phyloP scores from a whole-genome alignment of 2,113 vertebrate species.

The Aphyosemion australe region DNA sequence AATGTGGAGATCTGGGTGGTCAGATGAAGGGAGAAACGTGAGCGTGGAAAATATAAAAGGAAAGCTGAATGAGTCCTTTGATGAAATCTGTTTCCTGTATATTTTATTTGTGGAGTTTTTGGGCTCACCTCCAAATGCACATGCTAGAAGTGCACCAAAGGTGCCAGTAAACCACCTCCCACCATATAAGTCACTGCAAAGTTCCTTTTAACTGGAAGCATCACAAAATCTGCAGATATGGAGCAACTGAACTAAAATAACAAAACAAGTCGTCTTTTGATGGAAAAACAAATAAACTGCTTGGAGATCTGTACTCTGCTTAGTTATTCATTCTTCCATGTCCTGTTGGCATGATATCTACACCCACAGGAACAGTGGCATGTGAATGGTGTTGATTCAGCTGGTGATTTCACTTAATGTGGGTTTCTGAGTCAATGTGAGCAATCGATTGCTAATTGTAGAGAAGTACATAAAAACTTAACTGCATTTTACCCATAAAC shows the following conservation, averaged over 20 bases:
- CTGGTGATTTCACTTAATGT: too few relatives aligned
- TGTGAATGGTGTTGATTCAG: background rate
- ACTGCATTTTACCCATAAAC: too few relatives aligned
- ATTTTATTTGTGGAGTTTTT: background rate
- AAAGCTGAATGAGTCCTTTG: conserved; percentile 37
- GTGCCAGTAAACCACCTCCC: conserved; percentile 28
- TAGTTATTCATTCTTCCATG: conserved; percentile 29
- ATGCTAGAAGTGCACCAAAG: conserved; percentile 36
- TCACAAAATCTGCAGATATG: conserved; percentile 31
- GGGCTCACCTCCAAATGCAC: background rate
- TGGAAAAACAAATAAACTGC: conserved; percentile 45
- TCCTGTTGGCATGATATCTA: conserved; percentile 12
- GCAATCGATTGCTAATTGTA: too few relatives aligned
- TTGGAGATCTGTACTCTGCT: conserved; percentile 31
- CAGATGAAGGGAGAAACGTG: conserved; percentile 3
- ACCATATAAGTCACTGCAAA: too few relatives aligned
- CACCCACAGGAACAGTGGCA: background rate
- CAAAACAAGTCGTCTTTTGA: conserved; percentile 33
- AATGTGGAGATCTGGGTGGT: conserved; percentile 1
- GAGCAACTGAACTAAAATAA: conserved; percentile 24
- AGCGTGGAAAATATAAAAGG: conserved; percentile 2
- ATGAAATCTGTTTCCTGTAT: conserved; percentile 35
- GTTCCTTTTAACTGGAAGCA: conserved; percentile 17
- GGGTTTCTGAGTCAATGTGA: background rate
- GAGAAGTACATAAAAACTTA: too few relatives aligned